phyloP scores from a whole-genome alignment of 1,140 invertebrate species.

The Drosophila parabipectinata region DNA sequence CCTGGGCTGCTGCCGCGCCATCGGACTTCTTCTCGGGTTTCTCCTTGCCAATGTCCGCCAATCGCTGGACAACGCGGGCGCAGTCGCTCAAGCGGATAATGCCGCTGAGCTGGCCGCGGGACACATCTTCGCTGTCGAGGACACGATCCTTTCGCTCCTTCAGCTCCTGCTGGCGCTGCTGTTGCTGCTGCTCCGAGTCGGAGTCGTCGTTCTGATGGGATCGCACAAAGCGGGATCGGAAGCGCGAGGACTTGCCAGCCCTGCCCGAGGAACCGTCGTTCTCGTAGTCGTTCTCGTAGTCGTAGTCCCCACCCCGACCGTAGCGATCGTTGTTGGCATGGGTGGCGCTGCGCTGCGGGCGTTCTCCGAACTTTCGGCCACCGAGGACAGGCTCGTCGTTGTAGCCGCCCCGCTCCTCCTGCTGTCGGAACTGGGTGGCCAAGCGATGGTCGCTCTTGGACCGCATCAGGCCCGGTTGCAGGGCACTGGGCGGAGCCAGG shows the following conservation, averaged over 20 bases:
- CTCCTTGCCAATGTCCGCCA: constrained; percentile 91
- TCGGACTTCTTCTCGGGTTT: constrained; percentile 88
- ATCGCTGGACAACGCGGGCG: constrained; percentile 93
- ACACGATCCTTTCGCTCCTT: constrained; percentile 91
- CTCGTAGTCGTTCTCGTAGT: constrained; percentile 88
- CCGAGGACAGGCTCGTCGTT: constrained; percentile 88
- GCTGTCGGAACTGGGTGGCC: constrained; percentile 94
- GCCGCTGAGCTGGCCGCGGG: constrained; percentile 94
- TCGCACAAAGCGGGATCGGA: constrained; percentile 89
- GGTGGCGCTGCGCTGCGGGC: constrained; percentile 84
- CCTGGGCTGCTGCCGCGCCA: constrained; percentile 81
- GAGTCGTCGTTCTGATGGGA: constrained; percentile 88
- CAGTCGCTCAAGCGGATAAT: constrained; percentile 95
- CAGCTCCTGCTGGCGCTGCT: constrained; percentile 85
- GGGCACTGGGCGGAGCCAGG: constrained; percentile 86
- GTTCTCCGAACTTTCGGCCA: constrained; percentile 90
- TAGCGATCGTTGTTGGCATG: constrained; percentile 83
- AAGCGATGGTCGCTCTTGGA: constrained; percentile 97
- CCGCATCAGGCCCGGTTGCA: constrained; percentile 91
- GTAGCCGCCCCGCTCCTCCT: constrained; percentile 89
- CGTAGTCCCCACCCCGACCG: constrained; percentile 86
- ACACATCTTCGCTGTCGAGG: constrained; percentile 94
- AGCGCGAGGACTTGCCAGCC: constrained; percentile 86
- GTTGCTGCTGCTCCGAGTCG: constrained; percentile 87
- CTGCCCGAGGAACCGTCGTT: constrained; percentile 84